These are phyloP conservation scores for Sicus ferrugineus DNA, from an alignment of 2,888 invertebrate genomes.

Conservation along the genomic window DNA sequence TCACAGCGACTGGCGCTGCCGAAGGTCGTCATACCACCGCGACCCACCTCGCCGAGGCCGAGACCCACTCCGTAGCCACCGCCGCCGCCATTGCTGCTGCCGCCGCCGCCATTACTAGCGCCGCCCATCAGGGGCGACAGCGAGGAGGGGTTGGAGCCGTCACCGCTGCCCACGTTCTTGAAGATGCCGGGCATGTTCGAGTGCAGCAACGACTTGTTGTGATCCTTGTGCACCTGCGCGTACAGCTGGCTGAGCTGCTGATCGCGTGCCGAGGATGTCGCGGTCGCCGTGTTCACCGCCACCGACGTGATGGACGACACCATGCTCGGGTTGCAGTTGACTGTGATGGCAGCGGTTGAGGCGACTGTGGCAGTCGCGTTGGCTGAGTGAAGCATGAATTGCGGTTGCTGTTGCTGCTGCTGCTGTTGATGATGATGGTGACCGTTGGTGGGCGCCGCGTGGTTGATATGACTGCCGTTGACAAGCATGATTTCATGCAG, in stretches of 20 bases:
- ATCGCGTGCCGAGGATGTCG: conserved; percentile 49
- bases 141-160: conserved; percentile 37
- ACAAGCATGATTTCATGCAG: conserved; percentile 26
- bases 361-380: conserved; percentile 43
- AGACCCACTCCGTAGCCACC: conserved; percentile 39
- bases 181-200: conserved; percentile 60
- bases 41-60: conserved; percentile 52
- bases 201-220: conserved; percentile 51
- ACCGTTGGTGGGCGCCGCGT: conserved; percentile 37
- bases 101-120: too few relatives aligned
- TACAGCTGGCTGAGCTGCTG: conserved; percentile 65
- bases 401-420: conserved; percentile 34
- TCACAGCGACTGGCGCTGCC: conserved; percentile 59
- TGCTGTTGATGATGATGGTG: conserved; percentile 35
- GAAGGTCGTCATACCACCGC: conserved; percentile 59
- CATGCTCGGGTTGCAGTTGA: conserved; percentile 51
- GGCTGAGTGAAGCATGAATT: conserved; percentile 32
- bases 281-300: conserved; percentile 18
- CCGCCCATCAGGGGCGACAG: conserved; percentile 51
- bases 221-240: conserved; percentile 68
- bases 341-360: conserved; percentile 58
- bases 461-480: conserved; percentile 34
- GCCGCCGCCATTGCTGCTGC: conserved; percentile 40
- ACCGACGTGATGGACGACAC: conserved; percentile 38
- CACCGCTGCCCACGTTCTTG: conserved; percentile 43